phyloP scores from a whole-genome alignment of 2,888 invertebrate genomes.

The Oscheius onirici region DNA sequence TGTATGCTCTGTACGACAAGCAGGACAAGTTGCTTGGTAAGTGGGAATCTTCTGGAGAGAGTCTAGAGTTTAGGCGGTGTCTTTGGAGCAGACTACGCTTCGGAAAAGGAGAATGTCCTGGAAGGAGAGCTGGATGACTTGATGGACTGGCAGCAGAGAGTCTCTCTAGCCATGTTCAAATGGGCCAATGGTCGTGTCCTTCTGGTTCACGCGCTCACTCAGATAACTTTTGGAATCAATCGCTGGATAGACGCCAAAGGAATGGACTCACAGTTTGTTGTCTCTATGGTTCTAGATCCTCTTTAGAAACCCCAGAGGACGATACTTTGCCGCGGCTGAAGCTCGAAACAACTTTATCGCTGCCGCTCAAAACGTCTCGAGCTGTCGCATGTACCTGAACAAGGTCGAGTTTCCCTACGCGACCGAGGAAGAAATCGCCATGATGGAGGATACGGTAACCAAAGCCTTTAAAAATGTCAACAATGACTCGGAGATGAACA shows the following conservation, averaged over 20 bases:
- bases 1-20: constrained; percentile 73
- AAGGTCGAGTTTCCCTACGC: constrained; percentile 76
- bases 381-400: constrained; percentile 74
- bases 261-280: constrained; percentile 70
- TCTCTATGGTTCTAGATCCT: neutral
- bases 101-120: constrained; percentile 74
- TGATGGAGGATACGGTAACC: constrained; percentile 73
- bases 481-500: constrained; percentile 72
- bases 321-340: constrained; percentile 75
- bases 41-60: neutral
- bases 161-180: constrained; percentile 75
- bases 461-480: constrained; percentile 76
- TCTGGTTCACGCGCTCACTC: constrained; percentile 75
- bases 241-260: constrained; percentile 74
- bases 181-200: constrained; percentile 72
- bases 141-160: constrained; percentile 74
- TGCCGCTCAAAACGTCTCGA: constrained; percentile 75
- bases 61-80: constrained; percentile 59
- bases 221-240: constrained; percentile 74
- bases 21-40: constrained; percentile 74
- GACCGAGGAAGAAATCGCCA: constrained; percentile 74
- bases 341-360: constrained; percentile 76
- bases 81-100: constrained; percentile 76
- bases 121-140: constrained; percentile 74
- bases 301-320: constrained; percentile 72